These are phyloP conservation scores for Eupsilia transversa DNA, from an alignment of 2,888 invertebrate species.

Conservation along the genomic window DNA sequence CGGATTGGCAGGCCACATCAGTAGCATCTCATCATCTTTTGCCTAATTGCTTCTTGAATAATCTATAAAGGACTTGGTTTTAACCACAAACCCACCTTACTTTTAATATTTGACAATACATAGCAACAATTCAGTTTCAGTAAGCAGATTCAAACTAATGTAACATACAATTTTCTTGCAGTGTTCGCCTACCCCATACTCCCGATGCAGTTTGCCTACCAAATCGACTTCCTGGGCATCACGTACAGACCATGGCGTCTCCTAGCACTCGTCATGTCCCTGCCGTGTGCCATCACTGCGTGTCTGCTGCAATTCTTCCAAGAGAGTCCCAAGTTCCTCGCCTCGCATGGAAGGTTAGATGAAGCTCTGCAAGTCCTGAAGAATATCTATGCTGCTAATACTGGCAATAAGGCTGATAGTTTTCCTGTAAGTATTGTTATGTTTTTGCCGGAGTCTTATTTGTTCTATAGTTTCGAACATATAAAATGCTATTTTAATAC, in stretches of 20 bases:
- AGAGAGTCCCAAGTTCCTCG: conserved; percentile 95
- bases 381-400: conserved; percentile 83
- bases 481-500: too few species aligned
- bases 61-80: too few species aligned
- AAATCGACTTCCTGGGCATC: conserved; percentile 87
- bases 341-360: conserved; percentile 90
- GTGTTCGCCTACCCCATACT: conserved; percentile 93
- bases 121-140: too few species aligned
- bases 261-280: conserved; percentile 92
- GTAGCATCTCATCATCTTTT: too few species aligned
- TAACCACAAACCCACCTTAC: too few species aligned
- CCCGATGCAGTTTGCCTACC: conserved; percentile 89
- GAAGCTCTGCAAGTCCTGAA: conserved; percentile 89
- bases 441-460: too few species aligned
- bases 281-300: conserved; percentile 92
- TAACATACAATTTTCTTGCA: conserved; percentile 67
- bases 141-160: too few species aligned
- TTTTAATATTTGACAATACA: too few species aligned
- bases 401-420: conserved; percentile 79
- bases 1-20: too few species aligned
- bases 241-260: conserved; percentile 94
- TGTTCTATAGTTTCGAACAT: too few species aligned
- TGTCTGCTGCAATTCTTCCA: conserved; percentile 91
- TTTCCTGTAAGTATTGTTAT: conserved; percentile 84
- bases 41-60: too few species aligned